Evolutionary conservation across 2,113 vertebrate genomes (phyloP).

Genomic region (Corydoras maculifer): DNA sequence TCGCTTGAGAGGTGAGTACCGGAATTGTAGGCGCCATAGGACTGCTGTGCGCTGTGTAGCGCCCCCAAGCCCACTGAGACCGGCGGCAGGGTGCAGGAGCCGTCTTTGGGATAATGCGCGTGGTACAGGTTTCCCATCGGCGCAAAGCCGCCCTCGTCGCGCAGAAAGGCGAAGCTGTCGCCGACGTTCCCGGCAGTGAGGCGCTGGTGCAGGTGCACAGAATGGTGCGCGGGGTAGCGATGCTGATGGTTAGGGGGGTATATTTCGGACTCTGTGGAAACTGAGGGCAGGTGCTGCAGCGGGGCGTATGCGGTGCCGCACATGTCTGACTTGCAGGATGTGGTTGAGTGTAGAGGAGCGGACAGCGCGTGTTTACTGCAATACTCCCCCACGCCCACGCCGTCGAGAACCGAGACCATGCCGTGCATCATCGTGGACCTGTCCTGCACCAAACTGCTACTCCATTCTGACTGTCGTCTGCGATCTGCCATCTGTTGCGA

Average conservation of each 20-base stretch:
- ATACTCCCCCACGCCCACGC: constrained; percentile 82
- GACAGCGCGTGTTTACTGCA: constrained; percentile 82
- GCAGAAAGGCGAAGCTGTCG: constrained; percentile 93
- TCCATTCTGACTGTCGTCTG: constrained; percentile 76
- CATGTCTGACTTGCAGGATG: constrained; percentile 92
- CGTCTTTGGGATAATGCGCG: constrained; percentile 92
- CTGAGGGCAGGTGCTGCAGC: constrained; percentile 91
- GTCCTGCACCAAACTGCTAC: constrained; percentile 85
- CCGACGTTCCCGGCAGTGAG: constrained; percentile 81
- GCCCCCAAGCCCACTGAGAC: constrained; percentile 85
- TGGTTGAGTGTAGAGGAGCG: constrained; percentile 87
- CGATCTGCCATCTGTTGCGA: constrained; percentile 78
- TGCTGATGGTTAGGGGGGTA: constrained; percentile 77
- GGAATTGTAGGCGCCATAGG: constrained; percentile 79
- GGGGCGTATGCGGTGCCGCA: constrained; percentile 88
- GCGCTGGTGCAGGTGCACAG: constrained; percentile 69
- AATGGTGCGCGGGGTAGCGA: constrained; percentile 73
- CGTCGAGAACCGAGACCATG: constrained; percentile 85
- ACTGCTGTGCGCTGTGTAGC: constrained; percentile 87
- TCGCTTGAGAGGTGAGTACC: constrained; percentile 83
- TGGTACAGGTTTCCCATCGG: constrained; percentile 88
- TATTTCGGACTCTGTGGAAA: constrained; percentile 92
- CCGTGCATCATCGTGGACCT: constrained; percentile 85
- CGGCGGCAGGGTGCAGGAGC: constrained; percentile 85
- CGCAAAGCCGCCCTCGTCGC: constrained; percentile 86